phyloP scores from a whole-genome alignment of 2,113 vertebrate genomes.

The Nothobranchius furzeri region DNA sequence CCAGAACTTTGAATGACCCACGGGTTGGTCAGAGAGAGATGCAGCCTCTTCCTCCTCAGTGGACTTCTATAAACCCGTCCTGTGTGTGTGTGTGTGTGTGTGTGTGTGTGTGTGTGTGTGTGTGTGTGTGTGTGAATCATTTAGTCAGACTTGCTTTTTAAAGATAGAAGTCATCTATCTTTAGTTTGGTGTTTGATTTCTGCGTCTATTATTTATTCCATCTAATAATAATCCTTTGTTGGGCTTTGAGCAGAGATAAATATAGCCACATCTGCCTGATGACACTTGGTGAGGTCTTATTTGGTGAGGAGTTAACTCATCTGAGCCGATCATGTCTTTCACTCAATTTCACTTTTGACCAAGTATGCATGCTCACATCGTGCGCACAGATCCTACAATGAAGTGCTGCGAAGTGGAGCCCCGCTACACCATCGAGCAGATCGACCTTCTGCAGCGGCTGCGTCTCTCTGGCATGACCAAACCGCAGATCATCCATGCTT shows the following conservation, averaged over 20 bases:
- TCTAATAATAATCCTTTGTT: constrained; percentile 66
- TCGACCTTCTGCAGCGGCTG: constrained; percentile 84
- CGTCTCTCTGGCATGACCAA: constrained; percentile 84
- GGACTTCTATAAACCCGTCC: constrained; percentile 12
- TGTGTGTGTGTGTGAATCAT: neutral
- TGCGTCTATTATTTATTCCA: neutral
- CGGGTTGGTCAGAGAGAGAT: constrained; percentile 61
- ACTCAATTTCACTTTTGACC: neutral
- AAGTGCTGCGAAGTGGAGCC: constrained; percentile 82
- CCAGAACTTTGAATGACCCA: constrained; percentile 61
- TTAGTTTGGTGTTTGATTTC: constrained; percentile 14
- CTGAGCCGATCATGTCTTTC: constrained; percentile 15
- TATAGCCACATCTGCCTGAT: constrained; percentile 43
- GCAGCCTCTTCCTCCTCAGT: constrained; percentile 26
- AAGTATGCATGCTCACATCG: neutral
- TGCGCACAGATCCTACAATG: constrained; percentile 76
- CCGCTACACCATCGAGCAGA: constrained; percentile 86
- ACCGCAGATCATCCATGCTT: constrained; percentile 83
- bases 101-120: too few relatives aligned
- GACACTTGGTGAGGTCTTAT: constrained; percentile 18
- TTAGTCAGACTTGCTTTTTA: constrained; percentile 22
- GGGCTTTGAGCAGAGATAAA: constrained; percentile 49
- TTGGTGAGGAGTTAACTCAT: constrained; percentile 25
- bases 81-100: neutral
- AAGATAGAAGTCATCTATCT: neutral